Base-by-base conservation (phyloP, 1,140 invertebrate species). In the Eueides isabella region DNA sequence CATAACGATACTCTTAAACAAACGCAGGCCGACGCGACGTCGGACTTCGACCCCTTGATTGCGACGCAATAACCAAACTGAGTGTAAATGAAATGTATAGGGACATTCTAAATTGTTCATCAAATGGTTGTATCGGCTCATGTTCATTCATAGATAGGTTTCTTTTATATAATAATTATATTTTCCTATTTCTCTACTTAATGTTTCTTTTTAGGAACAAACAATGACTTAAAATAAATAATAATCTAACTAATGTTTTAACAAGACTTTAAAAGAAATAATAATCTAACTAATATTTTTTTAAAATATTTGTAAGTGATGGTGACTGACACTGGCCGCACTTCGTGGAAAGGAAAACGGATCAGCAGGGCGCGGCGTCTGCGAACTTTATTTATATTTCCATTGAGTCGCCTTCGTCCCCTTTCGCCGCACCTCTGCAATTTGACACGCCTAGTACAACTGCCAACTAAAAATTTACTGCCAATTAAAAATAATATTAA, bases 311-410 rank as follows among this genome's bases (percentile, higher is more conserved):
- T 5, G 30, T 61, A 41, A 64, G 29, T 30, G 61, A 16, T 23
- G 67, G 55, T 67, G 63, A 65, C 72, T 67, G 63, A 65, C 72
- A 64, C 64, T 74, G 67, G 61, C 48, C 61, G 35, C 55, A 74
- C 64, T 85, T 88, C 85, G 73, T 72, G 81, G 85, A 87, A 87
- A 81, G 80, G 72, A 85, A 87, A 87, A 82, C 79, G 76, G 85
- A 80, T 83, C 78, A 84, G 69, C 80, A 84, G 84, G 84, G 80
- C 83, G 79, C 78, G 78, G 67, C 77, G 85, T 84, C 82, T 88
- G 78, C 69, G 33, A 72, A 73, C 73, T 82, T 81, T 86, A 84
- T 85, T 85, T 84, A 83, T 84, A 87, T 84, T 83, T 87, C 83
- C 84, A 89, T 87, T 89, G 82, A 87, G 79, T 67, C 72, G 76